Percentiles rank a stretch among this genome's conserved stretches.
These are phyloP conservation scores for Simalia tracyae DNA, from an alignment of 2,797 vertebrate species.

Conservation along the genomic window DNA sequence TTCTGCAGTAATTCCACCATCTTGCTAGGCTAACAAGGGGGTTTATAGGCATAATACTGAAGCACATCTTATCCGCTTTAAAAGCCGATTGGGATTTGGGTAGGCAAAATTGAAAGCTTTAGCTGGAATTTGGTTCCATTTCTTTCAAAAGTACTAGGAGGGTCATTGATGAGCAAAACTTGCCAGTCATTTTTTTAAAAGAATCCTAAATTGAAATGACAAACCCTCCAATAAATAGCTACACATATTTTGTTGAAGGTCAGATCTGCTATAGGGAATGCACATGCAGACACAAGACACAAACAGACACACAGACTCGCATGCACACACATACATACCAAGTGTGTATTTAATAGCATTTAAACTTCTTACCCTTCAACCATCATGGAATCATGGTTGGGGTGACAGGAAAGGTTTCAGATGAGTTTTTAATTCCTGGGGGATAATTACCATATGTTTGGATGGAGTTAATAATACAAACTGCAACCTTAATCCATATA, in stretches of 20 bases:
- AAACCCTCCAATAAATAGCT: not conserved
- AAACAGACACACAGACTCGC: no score
- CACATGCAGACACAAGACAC: no score
- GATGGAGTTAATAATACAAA: not conserved
- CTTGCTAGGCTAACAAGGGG: not conserved
- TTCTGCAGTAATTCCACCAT: slow-evolving; percentile 1
- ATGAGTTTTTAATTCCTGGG: not conserved
- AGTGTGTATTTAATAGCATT: not conserved
- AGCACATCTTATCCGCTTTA: slow-evolving; percentile 12
- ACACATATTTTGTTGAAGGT: slow-evolving; percentile 15
- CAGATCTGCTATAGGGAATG: not conserved
- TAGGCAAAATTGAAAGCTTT: not conserved
- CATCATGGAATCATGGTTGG: not conserved
- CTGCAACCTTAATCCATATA: not conserved
- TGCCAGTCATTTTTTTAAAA: not conserved
- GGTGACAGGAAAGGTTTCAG: not conserved
- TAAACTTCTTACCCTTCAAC: slow-evolving; percentile 11
- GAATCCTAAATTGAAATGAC: not conserved
- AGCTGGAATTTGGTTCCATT: slow-evolving; percentile 7
- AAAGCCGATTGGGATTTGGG: slow-evolving; percentile 9
- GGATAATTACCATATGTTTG: not conserved
- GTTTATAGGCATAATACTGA: not conserved
- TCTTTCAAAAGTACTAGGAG: slow-evolving; percentile 12
- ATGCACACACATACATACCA: not conserved
- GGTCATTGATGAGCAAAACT: not conserved